Evolutionary conservation across 2,113 vertebrate genomes (phyloP), one percentile per base, ranked within the genome.

Genomic region (Hyaena hyaena): DNA sequence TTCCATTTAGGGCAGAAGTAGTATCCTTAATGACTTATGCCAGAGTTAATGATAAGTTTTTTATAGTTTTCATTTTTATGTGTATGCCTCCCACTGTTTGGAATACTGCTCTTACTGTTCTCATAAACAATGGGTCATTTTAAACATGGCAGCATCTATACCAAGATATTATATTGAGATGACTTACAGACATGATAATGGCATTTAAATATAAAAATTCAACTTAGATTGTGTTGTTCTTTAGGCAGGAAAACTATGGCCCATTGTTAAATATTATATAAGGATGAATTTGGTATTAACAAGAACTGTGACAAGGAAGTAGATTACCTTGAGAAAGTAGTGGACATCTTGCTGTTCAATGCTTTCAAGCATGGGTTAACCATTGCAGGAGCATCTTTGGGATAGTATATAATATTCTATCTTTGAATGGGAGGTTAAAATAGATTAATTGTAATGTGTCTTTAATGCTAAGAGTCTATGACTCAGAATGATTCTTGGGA

Each of bases 401-500:
- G 24, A 55, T 55, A 2, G 8, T 50, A 10, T 43, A 28, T 53
- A 68, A 55, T 53, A 61, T 19, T 43, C 61, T 21, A 53, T 15
- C 80, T 88, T 95, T 83, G 80, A 73, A 21, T 83, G 33, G n/a
- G 61, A 77, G 21, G 14, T 69, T 92, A 53, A 74, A 92, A 76
- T 74, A 89, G 35, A 89, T 93, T 39, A 84, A 35, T 33, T 85
- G 11, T 26, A 80, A 74, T 43, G 31, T 73, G 8, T 91, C 89
- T 65, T 88, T 43, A 84, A 7, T 55, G 58, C 23, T 33, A 83
- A 39, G 45, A 80, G 3, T 50, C 69, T 71, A 6, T 76, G 76
- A 83, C 53, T 97, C 88, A 55, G n/a, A 93, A 76, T 77, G 35
- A 26, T 82, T 81, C 58, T 82, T 88, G 87, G 65, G 53, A 74